phyloP scores from a whole-genome alignment of 2,113 vertebrate genomes.

The Sinocyclocheilus rhinocerous region DNA sequence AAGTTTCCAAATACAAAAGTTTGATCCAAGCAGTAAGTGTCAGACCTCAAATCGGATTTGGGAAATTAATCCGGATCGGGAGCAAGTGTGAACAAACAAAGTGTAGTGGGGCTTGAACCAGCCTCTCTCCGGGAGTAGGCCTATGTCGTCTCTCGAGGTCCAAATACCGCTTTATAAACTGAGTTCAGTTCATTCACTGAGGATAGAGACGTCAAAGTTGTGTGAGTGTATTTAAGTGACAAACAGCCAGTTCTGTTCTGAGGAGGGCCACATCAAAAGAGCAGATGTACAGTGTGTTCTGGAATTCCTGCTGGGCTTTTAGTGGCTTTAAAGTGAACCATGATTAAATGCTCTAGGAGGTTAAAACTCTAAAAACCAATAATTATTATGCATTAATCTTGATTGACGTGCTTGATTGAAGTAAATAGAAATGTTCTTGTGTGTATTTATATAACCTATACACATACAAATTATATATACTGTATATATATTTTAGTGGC shows the following conservation, averaged over 20 bases:
- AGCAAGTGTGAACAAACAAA: slow-evolving; percentile 68
- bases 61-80: slow-evolving; percentile 72
- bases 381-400: slow-evolving; percentile 1
- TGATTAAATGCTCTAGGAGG: slow-evolving; percentile 56
- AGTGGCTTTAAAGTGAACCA: slow-evolving; percentile 49
- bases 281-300: background rate
- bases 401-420: background rate
- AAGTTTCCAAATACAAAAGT: slow-evolving; percentile 70
- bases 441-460: background rate
- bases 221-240: slow-evolving; percentile 43
- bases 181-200: slow-evolving; percentile 35
- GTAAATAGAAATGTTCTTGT: background rate
- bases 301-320: slow-evolving; percentile 5
- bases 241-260: background rate
- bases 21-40: slow-evolving; percentile 62
- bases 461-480: background rate
- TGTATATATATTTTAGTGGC: no score
- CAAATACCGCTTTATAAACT: background rate
- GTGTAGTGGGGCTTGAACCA: slow-evolving; percentile 6
- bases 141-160: slow-evolving; percentile 5
- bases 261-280: background rate
- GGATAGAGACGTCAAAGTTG: slow-evolving; percentile 56
- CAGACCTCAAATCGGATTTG: slow-evolving; percentile 73
- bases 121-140: background rate
- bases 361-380: background rate